Evolutionary conservation across 2,888 invertebrate genomes (phyloP).

Genomic region (Nasonia oneida): DNA sequence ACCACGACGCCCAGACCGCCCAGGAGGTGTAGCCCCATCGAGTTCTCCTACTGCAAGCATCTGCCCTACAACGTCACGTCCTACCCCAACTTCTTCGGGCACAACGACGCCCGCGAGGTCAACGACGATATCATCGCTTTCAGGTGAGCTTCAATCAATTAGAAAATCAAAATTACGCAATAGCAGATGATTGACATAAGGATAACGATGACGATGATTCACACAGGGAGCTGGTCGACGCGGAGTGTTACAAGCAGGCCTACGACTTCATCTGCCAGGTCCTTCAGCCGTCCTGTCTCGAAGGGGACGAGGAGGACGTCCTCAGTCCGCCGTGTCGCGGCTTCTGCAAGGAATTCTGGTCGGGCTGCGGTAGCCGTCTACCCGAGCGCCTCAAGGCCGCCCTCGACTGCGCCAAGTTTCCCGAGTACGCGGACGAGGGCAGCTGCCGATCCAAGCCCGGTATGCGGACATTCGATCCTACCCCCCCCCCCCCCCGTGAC

Average conservation of each 20-base stretch:
- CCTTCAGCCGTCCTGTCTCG: conserved; percentile 88
- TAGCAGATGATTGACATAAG: too few relatives aligned
- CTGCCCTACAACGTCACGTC: conserved; percentile 90
- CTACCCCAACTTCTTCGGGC: conserved; percentile 90
- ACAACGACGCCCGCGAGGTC: conserved; percentile 84
- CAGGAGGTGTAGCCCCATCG: conserved; percentile 85
- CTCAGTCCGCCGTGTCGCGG: conserved; percentile 88
- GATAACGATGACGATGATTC: background rate
- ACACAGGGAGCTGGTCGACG: conserved; percentile 90
- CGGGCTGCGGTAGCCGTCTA: conserved; percentile 89
- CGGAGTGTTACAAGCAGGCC: conserved; percentile 92
- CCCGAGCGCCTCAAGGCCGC: conserved; percentile 86
- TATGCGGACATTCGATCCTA: conserved; percentile 68
- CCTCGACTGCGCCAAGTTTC: conserved; percentile 89
- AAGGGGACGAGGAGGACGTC: conserved; percentile 79
- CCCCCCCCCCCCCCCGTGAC: background rate
- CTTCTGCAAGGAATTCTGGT: conserved; percentile 92
- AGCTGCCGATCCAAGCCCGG: conserved; percentile 90
- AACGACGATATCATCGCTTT: conserved; percentile 89
- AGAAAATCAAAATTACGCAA: too few relatives aligned
- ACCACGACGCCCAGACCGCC: conserved; percentile 83
- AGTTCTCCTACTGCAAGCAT: conserved; percentile 85
- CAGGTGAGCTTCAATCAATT: conserved; percentile 72
- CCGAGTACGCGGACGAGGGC: conserved; percentile 88
- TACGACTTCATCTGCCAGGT: conserved; percentile 94